These are phyloP conservation scores for Drosophila seguyi DNA, from an alignment of 1,140 invertebrate species.

Conservation along the genomic window DNA sequence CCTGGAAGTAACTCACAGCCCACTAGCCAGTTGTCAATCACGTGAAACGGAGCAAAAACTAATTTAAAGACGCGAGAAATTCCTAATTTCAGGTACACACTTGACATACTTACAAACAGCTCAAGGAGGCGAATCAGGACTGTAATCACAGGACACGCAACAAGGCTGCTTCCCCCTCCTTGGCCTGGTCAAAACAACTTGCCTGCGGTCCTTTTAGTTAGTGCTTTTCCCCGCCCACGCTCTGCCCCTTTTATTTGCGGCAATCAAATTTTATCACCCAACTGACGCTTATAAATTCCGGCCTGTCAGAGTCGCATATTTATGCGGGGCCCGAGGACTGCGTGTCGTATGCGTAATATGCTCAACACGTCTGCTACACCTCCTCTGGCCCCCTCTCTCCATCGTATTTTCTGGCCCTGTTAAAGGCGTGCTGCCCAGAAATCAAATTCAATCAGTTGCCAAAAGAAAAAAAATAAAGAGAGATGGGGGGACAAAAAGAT, in stretches of 20 bases:
- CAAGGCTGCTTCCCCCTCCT: neutral
- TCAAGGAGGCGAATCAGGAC: neutral
- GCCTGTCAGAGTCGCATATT: constrained; percentile 71
- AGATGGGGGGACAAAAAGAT: too few relatives aligned
- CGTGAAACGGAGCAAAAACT: constrained; percentile 16
- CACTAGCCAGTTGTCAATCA: constrained; percentile 19
- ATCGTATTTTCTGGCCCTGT: constrained; percentile 1
- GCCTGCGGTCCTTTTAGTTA: neutral
- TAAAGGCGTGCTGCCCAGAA: constrained; percentile 50
- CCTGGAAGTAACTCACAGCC: neutral
- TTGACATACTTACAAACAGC: neutral
- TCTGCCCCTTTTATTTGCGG: constrained; percentile 61
- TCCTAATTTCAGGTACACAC: constrained; percentile 10
- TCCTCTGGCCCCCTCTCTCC: neutral
- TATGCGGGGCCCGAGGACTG: constrained; percentile 42
- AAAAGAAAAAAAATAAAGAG: constrained; percentile 1
- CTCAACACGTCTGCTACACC: constrained; percentile 53
- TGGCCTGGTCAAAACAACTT: neutral
- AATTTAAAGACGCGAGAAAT: constrained; percentile 22
- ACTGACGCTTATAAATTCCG: constrained; percentile 77
- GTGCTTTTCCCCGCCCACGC: neutral
- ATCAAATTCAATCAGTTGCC: constrained; percentile 73
- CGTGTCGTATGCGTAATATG: constrained; percentile 71
- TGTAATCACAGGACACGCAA: constrained; percentile 1
- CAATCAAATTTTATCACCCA: constrained; percentile 79